These are phyloP conservation scores for Creontiades dilutus DNA, from an alignment of 2,888 invertebrate species.

Conservation along the genomic window DNA sequence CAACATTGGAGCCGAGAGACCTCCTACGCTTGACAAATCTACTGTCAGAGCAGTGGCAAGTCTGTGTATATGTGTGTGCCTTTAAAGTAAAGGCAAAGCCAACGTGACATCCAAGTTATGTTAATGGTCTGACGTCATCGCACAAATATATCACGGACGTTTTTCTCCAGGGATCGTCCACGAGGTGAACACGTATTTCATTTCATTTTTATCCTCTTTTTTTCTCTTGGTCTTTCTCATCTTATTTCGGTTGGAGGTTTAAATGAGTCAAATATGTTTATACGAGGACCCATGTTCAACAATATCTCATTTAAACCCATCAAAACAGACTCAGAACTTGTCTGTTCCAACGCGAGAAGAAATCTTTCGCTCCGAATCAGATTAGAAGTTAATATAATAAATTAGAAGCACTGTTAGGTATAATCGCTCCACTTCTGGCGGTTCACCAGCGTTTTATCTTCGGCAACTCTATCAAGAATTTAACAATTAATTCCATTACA, in stretches of 20 bases:
- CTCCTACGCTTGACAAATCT: slow-evolving; percentile 50
- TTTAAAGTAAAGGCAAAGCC: slow-evolving; percentile 13
- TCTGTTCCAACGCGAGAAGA: background rate
- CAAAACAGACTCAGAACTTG: background rate
- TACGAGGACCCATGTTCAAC: background rate
- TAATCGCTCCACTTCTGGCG: background rate
- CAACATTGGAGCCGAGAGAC: background rate
- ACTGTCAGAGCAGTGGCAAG: slow-evolving; percentile 2
- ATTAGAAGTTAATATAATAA: slow-evolving; percentile 6
- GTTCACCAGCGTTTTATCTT: background rate
- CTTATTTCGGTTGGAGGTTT: slow-evolving; percentile 6
- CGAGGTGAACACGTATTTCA: slow-evolving; percentile 13
- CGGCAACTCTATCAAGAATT: too few relatives aligned
- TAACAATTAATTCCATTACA: too few relatives aligned
- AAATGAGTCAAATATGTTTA: slow-evolving; percentile 27
- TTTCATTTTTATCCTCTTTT: background rate
- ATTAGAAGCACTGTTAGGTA: background rate
- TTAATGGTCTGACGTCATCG: slow-evolving; percentile 51
- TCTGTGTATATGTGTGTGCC: background rate
- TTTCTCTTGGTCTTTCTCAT: background rate
- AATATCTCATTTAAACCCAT: background rate
- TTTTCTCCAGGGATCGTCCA: slow-evolving; percentile 10
- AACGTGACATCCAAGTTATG: slow-evolving; percentile 42
- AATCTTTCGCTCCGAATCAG: background rate
- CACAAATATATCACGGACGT: slow-evolving; percentile 44